These are phyloP conservation scores for Euzophera pinguis DNA, from an alignment of 2,888 invertebrate species.

Conservation along the genomic window DNA sequence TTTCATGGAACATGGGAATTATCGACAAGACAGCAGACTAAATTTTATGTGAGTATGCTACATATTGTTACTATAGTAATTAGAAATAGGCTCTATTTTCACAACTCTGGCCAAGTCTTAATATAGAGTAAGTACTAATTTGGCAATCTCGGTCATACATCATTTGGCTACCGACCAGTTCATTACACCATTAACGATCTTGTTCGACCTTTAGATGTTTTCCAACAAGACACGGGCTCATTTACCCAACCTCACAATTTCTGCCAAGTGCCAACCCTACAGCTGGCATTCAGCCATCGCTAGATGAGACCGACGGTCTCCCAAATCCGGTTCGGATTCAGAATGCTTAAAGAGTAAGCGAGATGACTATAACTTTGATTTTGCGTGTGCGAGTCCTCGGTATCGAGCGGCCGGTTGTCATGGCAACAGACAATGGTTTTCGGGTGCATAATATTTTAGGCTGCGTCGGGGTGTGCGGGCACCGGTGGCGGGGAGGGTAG, in stretches of 20 bases:
- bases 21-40: background rate
- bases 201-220: conserved; percentile 48
- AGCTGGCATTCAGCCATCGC: conserved; percentile 69
- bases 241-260: conserved; percentile 36
- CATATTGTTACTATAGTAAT: background rate
- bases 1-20: too few species aligned
- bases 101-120: too few species aligned
- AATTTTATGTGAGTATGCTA: background rate
- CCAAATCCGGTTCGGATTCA: conserved; percentile 62
- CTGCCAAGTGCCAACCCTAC: conserved; percentile 68
- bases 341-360: conserved; percentile 62
- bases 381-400: conserved; percentile 52
- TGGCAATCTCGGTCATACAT: background rate
- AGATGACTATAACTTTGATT: conserved; percentile 66
- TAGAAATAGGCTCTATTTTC: background rate
- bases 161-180: conserved; percentile 6
- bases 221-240: conserved; percentile 61
- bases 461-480: conserved; percentile 60
- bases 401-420: conserved; percentile 76
- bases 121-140: background rate
- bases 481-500: conserved; percentile 48
- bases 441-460: conserved; percentile 81
- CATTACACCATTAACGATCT: conserved; percentile 40
- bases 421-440: conserved; percentile 80
- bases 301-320: conserved; percentile 55